Conservation (phyloP, 2,888 invertebrate species). For the Papilio protenor region DNA sequence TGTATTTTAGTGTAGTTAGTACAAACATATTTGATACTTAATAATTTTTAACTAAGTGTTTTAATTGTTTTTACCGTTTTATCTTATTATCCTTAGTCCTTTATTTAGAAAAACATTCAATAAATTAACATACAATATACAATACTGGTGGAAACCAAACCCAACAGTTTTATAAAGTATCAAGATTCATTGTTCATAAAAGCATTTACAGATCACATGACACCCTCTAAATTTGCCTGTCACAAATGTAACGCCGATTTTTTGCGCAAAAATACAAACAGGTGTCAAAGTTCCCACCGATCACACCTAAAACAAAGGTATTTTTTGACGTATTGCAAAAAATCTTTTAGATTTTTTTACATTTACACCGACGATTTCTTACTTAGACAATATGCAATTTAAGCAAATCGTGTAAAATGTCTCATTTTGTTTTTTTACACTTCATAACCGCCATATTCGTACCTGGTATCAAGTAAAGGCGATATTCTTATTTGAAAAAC, state of each 20-base stretch:
- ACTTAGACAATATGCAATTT: constrained; percentile 8
- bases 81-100: background rate
- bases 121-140: background rate
- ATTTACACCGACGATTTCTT: background rate
- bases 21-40: constrained; percentile 30
- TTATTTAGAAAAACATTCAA: background rate
- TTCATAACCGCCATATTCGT: background rate
- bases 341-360: constrained; percentile 39
- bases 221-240: constrained; percentile 66
- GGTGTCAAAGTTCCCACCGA: constrained; percentile 58
- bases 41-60: background rate
- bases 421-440: background rate
- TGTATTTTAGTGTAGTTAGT: constrained; percentile 8
- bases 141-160: background rate
- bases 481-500: background rate
- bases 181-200: constrained; percentile 46
- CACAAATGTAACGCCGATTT: constrained; percentile 58
- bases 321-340: constrained; percentile 37
- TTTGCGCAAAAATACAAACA: constrained; percentile 59
- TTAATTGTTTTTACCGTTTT: background rate
- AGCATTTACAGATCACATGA: constrained; percentile 50
- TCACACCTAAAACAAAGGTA: constrained; percentile 46
- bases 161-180: constrained; percentile 48
- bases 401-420: background rate
- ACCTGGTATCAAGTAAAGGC: background rate